A percentile compares a stretch with the other conserved stretches of the same genome.
phyloP scores from a whole-genome alignment of 2,113 vertebrate genomes.

The Leucopsar rothschildi region DNA sequence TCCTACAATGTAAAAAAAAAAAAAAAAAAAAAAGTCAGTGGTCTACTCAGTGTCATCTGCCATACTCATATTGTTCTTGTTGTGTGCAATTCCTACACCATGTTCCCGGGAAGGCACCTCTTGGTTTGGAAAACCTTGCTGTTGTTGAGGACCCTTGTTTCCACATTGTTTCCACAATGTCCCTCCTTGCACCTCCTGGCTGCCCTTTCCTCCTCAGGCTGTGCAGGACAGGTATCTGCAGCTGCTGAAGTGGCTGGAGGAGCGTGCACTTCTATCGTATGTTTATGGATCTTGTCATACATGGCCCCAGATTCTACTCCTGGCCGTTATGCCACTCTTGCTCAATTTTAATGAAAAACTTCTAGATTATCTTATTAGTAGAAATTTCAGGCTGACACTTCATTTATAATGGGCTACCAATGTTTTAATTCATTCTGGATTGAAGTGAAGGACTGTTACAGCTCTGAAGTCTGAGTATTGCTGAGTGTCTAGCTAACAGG shows the following conservation, averaged over 20 bases:
- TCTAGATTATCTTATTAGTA: background rate
- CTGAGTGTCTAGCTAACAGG: background rate
- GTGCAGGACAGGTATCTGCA: background rate
- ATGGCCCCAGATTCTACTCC: background rate
- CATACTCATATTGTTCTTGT: accelerated
- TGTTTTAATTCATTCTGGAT: background rate
- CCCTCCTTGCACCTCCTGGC: background rate
- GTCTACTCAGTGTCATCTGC: background rate
- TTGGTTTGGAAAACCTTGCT: background rate
- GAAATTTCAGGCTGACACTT: background rate
- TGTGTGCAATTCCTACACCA: background rate
- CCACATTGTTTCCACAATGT: background rate
- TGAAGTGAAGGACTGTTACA: background rate
- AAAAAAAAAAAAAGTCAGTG: no score
- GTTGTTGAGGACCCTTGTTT: background rate
- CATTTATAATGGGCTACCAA: background rate
- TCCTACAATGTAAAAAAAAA: background rate
- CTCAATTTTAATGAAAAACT: background rate
- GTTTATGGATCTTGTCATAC: background rate
- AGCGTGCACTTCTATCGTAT: background rate
- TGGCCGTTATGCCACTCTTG: background rate
- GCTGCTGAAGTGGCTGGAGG: background rate
- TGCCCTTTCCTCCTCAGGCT: background rate
- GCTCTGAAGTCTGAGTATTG: background rate
- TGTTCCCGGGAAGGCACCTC: background rate